These are phyloP conservation scores for Tachystola acroxantha DNA, from an alignment of 2,888 invertebrate genomes.

Conservation along the genomic window DNA sequence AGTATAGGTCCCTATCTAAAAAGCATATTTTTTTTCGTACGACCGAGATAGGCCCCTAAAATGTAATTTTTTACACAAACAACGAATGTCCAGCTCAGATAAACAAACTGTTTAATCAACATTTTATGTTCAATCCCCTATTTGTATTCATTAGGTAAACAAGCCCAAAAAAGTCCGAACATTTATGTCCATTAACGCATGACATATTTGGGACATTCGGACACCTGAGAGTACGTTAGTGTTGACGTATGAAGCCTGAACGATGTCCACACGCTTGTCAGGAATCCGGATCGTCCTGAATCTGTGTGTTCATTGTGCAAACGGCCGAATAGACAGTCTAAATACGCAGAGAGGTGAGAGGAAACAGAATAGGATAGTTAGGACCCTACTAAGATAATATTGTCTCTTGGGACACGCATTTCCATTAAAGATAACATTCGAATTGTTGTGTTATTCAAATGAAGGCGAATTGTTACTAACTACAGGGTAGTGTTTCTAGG, in stretches of 20 bases:
- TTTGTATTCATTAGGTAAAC: slow-evolving; percentile 1
- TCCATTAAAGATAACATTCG: slow-evolving; percentile 2
- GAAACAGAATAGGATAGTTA: background rate
- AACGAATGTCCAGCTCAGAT: too few relatives aligned
- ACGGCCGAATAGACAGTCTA: background rate
- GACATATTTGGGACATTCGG: slow-evolving; percentile 2
- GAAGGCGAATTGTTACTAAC: slow-evolving; percentile 1
- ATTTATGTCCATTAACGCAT: slow-evolving; percentile 2
- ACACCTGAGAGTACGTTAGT: background rate
- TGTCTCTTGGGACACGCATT: background rate
- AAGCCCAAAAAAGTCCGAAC: background rate
- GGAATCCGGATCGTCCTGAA: background rate
- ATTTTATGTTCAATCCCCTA: background rate
- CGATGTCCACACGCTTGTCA: background rate
- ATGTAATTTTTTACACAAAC: too few relatives aligned
- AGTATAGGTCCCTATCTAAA: too few relatives aligned
- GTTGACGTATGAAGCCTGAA: background rate
- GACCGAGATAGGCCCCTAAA: too few relatives aligned
- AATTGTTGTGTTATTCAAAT: background rate
- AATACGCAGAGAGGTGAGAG: too few relatives aligned
- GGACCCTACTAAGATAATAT: background rate
- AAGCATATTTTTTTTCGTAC: too few relatives aligned
- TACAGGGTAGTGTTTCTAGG: too few relatives aligned
- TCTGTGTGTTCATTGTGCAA: background rate
- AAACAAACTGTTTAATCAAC: background rate